Base-by-base conservation (phyloP, 2,888 invertebrate genomes). In the Drosophila gaucha region DNA sequence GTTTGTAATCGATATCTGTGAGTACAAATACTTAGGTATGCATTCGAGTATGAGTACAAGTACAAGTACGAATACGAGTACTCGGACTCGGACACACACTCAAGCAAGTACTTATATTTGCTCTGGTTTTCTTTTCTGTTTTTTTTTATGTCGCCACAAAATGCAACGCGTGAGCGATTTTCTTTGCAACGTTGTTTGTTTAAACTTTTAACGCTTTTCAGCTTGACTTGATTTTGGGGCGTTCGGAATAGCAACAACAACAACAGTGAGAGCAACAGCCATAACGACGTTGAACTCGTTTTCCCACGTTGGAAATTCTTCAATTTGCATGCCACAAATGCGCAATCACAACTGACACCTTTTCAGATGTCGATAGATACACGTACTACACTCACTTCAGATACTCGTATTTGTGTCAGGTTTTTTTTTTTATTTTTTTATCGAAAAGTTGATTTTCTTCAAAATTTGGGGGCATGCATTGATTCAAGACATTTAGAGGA, bases 271-370 rank as follows among this genome's bases (percentile, higher is more conserved):
- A 60, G 72, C 65, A 33, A 63, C 22, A 43, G 65, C 56, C 35
- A 28, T 43, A 57, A 47, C 66, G 55, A 70, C 43, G 62, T 62
- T 63, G 75, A 78, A 87, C 83, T 85, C 50, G 88, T 84, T 84
- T 84, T 87, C 88, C 83, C 88, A 84, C 83, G 86, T 85, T 83
- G 86, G 82, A 87, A 87, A 85, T 88, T 87, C 79, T 83, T 87
- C 79, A 82, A 85, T 87, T 83, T 87, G 78, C 87, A 78, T 85
- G 87, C 85, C 78, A 87, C 78, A 66, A 69, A 77, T 75, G 68
- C 75, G 72, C 84, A 82, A 84, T 79, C 80, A 84, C 71, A 67
- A 71, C 80, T 82, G 87, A 86, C 80, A 82, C 86, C 73, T 75
- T 75, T 73, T 73, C 66, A 60, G 66, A 60, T 60, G 60, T 38